phyloP scores from a whole-genome alignment of 37 sponge, comb jelly and placozoan genomes.

The Beroe ovata region DNA sequence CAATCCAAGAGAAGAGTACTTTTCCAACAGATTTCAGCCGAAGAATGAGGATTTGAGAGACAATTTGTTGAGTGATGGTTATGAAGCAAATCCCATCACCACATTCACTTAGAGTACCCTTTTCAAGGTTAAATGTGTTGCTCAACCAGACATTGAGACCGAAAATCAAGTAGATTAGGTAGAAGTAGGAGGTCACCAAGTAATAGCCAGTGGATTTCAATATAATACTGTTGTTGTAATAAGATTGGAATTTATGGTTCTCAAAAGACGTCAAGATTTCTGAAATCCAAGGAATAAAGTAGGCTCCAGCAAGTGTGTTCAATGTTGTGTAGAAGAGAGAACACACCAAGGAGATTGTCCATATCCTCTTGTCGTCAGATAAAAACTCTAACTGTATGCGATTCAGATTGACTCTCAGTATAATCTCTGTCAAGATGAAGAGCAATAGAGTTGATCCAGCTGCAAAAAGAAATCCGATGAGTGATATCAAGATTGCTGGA shows the following conservation, averaged over 20 bases:
- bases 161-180: slow-evolving; percentile 7
- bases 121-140: neutral
- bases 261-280: neutral
- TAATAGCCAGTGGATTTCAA: slow-evolving; percentile 38
- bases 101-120: neutral
- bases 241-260: slow-evolving; percentile 34
- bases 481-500: slow-evolving; percentile 9
- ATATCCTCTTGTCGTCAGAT: neutral
- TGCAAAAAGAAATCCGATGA: slow-evolving; percentile 17
- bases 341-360: slow-evolving; percentile 36
- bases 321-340: slow-evolving; percentile 27
- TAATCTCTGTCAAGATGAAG: slow-evolving; percentile 17
- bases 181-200: slow-evolving; percentile 31
- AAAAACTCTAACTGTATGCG: neutral
- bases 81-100: slow-evolving; percentile 30
- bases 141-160: neutral
- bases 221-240: slow-evolving; percentile 42
- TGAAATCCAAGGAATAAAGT: slow-evolving; percentile 16
- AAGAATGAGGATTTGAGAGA: neutral
- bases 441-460: neutral
- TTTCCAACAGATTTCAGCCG: neutral
- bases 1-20: neutral
- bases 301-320: neutral
- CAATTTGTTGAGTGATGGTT: neutral
- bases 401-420: slow-evolving; percentile 25